Conservation (phyloP, 2,888 invertebrate genomes). For the Rhamphomyia laevipes region DNA sequence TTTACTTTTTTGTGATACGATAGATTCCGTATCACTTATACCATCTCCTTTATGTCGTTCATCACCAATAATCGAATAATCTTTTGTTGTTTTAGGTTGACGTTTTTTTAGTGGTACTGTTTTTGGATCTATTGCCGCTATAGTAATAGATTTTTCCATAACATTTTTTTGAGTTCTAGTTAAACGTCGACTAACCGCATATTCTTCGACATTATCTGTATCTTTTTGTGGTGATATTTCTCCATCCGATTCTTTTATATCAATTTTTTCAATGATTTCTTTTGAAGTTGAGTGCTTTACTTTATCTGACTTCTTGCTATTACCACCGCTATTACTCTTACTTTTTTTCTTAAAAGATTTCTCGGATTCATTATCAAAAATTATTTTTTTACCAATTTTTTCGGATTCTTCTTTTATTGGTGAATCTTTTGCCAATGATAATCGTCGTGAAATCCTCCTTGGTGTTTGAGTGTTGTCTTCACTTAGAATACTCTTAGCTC, state of each 20-base stretch:
- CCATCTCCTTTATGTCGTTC: neutral
- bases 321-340: neutral
- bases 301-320: neutral
- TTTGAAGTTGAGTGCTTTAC: neutral
- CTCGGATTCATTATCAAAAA: neutral
- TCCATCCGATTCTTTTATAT: neutral
- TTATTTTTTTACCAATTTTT: no score
- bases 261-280: neutral
- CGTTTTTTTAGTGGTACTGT: neutral
- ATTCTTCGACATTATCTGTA: conserved; percentile 4
- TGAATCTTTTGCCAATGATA: conserved; percentile 1
- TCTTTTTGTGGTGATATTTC: neutral
- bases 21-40: neutral
- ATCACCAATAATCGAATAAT: neutral
- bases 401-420: neutral
- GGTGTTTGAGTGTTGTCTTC: conserved; percentile 9
- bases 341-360: neutral
- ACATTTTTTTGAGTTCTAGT: conserved; percentile 24
- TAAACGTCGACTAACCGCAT: conserved; percentile 19
- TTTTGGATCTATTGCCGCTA: neutral
- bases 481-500: conserved; percentile 3
- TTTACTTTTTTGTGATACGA: neutral
- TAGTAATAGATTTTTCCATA: conserved; percentile 17
- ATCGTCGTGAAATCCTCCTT: neutral
- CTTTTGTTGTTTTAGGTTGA: neutral